Percentiles rank a stretch among this genome's conserved stretches.
These are phyloP conservation scores for Grus americana DNA, from an alignment of 2,113 vertebrate species.

Conservation along the genomic window DNA sequence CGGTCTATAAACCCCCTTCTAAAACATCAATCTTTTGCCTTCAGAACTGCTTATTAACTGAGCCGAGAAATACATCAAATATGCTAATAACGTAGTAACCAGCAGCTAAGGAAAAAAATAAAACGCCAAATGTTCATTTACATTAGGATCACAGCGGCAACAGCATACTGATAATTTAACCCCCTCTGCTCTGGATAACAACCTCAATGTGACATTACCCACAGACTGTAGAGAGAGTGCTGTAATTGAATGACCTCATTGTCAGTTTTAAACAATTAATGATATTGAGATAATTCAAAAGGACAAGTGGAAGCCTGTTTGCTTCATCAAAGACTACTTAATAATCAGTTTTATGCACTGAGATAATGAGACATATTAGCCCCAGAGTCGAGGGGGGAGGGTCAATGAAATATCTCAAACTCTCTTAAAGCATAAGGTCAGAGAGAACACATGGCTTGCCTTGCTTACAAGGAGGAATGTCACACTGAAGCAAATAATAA, in stretches of 20 bases:
- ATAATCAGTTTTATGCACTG: conserved; percentile 60
- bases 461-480: neutral
- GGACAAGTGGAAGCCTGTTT: conserved; percentile 58
- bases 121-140: conserved; percentile 65
- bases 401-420: neutral
- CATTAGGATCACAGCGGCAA: conserved; percentile 60
- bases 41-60: conserved; percentile 67
- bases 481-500: neutral
- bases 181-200: conserved; percentile 41
- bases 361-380: conserved; percentile 51
- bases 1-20: conserved; percentile 44
- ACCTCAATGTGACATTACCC: conserved; percentile 1
- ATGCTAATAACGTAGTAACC: conserved; percentile 65
- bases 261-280: conserved; percentile 61
- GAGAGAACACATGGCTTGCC: neutral
- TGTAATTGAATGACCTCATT: conserved; percentile 16
- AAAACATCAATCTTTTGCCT: conserved; percentile 55
- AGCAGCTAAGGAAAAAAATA: conserved; percentile 53
- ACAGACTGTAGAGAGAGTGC: neutral
- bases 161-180: conserved; percentile 67
- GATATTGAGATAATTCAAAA: conserved; percentile 58
- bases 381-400: neutral
- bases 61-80: conserved; percentile 67
- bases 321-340: conserved; percentile 49
- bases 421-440: neutral